Evolutionary conservation across 2,888 invertebrate genomes (phyloP), one percentile per base, ranked within the genome.

Genomic region (Philhelius pedissequus): DNA sequence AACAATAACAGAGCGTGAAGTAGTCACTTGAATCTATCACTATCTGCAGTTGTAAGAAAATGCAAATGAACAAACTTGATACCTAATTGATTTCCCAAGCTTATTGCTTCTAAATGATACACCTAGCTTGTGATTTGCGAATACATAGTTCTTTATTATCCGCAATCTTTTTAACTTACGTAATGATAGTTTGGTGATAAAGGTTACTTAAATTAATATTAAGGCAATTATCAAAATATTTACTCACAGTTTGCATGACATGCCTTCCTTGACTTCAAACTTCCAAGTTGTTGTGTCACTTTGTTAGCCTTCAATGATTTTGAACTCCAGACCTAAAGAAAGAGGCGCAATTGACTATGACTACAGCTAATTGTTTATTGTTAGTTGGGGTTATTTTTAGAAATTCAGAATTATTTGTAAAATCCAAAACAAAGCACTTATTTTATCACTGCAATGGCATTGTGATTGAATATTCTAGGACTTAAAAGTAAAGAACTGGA

Each of bases 131-230:
- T 6, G 18, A 60, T 43, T 40, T 60, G 4, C 27, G 4, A 43
- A 20, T 22, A n/a, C 22, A 45, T n/a, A n/a, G n/a, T 11, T 11
- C 48, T 32, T 20, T 22, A 64, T 64, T 48, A 64, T 64, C 32
- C 8, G n/a, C 18, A 64, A 64, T 64, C 32, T 32, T 9, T 48
- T 32, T 4, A 64, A 62, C 64, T 64, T 64, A 64, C 64, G 64
- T 64, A 64, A 64, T 32, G 13, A 13, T 15, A 25, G 27, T 40
- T 43, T 9, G 15, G 9, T 32, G 20, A 32, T 22, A 43, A 48
- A 45, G 45, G 30, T 43, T 43, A 38, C 13, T 30, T 32, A 22
- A 38, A 58, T 40, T 22, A 15, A 22, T 25, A 58, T 40, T 22
- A 15, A 15, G 54, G 32, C n/a, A 62, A 64, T 56, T 56, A 35